phyloP scores from a whole-genome alignment of 2,888 invertebrate genomes.

The Erpobdella octoculata region DNA sequence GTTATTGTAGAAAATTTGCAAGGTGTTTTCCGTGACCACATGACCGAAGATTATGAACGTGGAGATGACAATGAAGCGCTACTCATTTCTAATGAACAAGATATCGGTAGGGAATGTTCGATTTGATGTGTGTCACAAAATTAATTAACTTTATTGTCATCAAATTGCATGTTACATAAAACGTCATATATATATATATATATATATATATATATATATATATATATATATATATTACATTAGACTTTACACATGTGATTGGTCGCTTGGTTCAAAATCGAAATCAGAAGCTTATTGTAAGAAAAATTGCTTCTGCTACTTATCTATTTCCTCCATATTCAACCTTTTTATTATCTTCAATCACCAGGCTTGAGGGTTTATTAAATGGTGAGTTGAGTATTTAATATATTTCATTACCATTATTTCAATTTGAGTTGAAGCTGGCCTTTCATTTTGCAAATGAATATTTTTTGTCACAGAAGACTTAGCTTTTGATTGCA shows the following conservation, averaged over 20 bases:
- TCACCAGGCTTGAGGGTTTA: slow-evolving; percentile 25
- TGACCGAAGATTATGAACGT: neutral
- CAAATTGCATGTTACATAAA: no score
- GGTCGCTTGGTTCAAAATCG: neutral
- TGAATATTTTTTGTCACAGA: neutral
- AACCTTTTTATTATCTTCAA: slow-evolving; percentile 30
- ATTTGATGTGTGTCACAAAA: no score
- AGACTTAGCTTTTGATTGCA: slow-evolving; percentile 61
- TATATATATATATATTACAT: no score
- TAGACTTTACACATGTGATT: neutral
- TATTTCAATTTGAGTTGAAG: neutral
- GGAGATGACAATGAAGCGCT: neutral
- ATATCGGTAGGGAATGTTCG: no score
- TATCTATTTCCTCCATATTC: slow-evolving; percentile 29
- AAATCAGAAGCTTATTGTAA: neutral
- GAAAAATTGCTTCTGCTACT: neutral
- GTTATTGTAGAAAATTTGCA: neutral
- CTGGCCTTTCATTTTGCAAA: neutral
- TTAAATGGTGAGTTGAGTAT: slow-evolving; percentile 17
- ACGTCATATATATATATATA: no score
- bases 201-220: no score
- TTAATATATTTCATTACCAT: neutral
- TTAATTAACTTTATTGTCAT: no score
- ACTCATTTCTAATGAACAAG: no score
- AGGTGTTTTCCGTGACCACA: neutral